Conservation (phyloP, 2,797 vertebrate species). For the Manis javanica region DNA sequence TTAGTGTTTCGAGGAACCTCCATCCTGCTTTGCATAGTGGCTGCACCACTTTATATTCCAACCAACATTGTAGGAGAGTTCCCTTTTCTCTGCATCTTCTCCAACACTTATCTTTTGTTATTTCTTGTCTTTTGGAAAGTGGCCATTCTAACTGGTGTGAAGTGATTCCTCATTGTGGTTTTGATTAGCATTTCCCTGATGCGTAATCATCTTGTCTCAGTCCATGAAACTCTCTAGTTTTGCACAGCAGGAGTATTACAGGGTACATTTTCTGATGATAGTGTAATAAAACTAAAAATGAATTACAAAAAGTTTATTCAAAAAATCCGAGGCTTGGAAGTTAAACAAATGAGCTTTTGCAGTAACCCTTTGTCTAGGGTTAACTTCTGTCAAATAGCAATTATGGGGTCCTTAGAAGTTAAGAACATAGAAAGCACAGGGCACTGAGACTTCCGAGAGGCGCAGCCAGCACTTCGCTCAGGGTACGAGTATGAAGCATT, state of each 20-base stretch:
- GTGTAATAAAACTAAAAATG: neutral
- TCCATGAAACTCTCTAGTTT: neutral
- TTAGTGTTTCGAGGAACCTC: too few species aligned
- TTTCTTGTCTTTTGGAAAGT: too few species aligned
- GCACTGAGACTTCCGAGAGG: neutral
- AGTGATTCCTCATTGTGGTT: too few species aligned
- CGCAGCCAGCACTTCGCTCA: too few species aligned
- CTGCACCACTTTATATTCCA: too few species aligned
- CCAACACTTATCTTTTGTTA: too few species aligned
- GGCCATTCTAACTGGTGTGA: too few species aligned
- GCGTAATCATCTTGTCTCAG: too few species aligned
- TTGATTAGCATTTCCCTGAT: too few species aligned
- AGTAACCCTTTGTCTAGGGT: neutral
- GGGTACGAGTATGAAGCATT: neutral
- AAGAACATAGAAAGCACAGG: neutral
- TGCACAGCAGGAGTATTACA: accelerated
- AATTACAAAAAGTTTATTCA: neutral
- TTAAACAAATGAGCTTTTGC: neutral
- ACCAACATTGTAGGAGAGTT: too few species aligned
- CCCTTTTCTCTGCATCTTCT: too few species aligned
- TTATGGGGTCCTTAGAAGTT: neutral
- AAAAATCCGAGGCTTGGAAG: neutral
- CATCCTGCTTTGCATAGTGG: too few species aligned
- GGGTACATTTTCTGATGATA: neutral
- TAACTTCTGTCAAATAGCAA: neutral